Conservation (phyloP, 2,113 vertebrate species). For the Neofelis nebulosa region DNA sequence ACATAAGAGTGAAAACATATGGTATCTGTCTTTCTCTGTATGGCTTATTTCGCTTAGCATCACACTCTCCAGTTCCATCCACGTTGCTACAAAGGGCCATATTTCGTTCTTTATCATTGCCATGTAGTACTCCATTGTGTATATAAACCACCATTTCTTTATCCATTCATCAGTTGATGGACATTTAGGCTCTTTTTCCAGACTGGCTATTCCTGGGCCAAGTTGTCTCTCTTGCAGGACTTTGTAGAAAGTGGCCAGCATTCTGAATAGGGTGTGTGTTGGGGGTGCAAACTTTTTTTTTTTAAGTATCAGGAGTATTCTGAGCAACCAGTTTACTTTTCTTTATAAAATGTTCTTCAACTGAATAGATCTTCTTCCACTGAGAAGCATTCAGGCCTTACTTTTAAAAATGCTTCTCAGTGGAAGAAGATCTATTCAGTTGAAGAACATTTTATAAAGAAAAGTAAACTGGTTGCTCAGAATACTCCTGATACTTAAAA, state of each 20-base stretch:
- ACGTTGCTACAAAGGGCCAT: no score
- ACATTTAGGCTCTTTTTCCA: neutral
- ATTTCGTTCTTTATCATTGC: no score
- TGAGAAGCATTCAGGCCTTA: neutral
- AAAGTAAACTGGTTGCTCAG: neutral
- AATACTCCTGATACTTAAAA: neutral
- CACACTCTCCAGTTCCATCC: no score
- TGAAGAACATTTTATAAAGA: neutral
- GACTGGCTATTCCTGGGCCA: neutral
- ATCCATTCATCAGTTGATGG: no score
- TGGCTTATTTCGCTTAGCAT: no score
- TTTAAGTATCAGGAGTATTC: neutral
- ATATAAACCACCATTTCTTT: no score
- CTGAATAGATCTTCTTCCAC: neutral
- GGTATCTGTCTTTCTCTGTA: no score
- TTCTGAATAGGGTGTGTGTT: neutral
- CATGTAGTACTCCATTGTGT: no score
- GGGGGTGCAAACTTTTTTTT: no score
- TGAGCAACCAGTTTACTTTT: neutral
- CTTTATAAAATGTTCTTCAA: neutral
- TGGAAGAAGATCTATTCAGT: neutral
- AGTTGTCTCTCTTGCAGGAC: neutral
- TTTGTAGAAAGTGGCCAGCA: neutral
- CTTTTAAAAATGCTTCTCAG: neutral
- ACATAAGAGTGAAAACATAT: no score